phyloP scores from a whole-genome alignment of 2,113 vertebrate species.

The Oostethus manadensis region DNA sequence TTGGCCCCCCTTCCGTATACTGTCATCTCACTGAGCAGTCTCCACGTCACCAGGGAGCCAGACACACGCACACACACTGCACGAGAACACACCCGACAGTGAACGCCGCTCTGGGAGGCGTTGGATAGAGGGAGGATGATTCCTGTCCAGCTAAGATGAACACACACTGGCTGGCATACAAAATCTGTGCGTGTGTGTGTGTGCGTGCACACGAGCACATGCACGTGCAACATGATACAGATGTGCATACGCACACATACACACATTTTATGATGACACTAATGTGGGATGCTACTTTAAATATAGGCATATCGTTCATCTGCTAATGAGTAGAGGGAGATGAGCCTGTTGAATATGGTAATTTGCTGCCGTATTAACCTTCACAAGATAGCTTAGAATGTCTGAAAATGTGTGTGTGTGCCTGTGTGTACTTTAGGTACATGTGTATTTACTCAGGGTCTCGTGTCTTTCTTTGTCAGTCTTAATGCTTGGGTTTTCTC shows the following conservation, averaged over 20 bases:
- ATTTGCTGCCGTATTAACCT: slow-evolving; percentile 94
- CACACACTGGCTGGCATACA: slow-evolving; percentile 15
- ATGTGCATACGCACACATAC: slow-evolving; percentile 22
- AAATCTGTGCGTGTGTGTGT: slow-evolving; percentile 1
- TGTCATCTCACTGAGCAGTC: slow-evolving; percentile 67
- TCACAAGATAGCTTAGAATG: slow-evolving; percentile 83
- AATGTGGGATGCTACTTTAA: slow-evolving; percentile 82
- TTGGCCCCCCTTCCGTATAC: slow-evolving; percentile 19
- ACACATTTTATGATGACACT: slow-evolving; percentile 54
- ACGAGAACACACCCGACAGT: slow-evolving; percentile 31
- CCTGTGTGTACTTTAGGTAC: slow-evolving; percentile 66
- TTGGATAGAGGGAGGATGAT: slow-evolving; percentile 56
- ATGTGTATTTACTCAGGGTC: slow-evolving; percentile 50
- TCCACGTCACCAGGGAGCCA: slow-evolving; percentile 61
- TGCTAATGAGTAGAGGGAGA: slow-evolving; percentile 93
- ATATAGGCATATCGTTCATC: slow-evolving; percentile 95
- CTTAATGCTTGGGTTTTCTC: slow-evolving; percentile 41
- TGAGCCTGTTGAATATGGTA: slow-evolving; percentile 97
- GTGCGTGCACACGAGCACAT: slow-evolving; percentile 10
- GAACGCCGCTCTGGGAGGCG: slow-evolving; percentile 38
- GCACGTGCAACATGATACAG: slow-evolving; percentile 15
- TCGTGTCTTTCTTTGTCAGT: slow-evolving; percentile 33
- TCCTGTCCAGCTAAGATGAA: slow-evolving; percentile 39
- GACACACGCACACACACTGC: slow-evolving; percentile 19
- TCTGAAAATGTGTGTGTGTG: slow-evolving; percentile 50